Evolutionary conservation across 2,797 vertebrate genomes (phyloP).

Genomic region (Iguana delicatissima): DNA sequence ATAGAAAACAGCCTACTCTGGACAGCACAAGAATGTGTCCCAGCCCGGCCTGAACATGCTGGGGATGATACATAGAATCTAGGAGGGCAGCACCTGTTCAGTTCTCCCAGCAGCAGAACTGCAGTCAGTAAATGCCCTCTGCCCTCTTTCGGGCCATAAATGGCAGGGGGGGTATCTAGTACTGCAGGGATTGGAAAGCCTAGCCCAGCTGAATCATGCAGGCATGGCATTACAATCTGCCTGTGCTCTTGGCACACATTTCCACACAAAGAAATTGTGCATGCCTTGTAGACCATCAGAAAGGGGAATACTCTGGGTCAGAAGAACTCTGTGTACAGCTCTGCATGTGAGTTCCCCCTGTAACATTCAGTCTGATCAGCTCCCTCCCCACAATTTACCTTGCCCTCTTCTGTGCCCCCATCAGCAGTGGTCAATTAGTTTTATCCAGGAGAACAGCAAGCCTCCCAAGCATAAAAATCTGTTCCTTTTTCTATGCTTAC

Average conservation of each 20-base stretch:
- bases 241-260: background rate
- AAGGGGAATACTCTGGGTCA: background rate
- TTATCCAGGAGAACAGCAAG: too few relatives aligned
- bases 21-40: background rate
- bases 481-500: too few relatives aligned
- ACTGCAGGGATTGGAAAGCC: too few relatives aligned
- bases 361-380: background rate
- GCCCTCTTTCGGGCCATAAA: too few relatives aligned
- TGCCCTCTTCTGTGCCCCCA: background rate
- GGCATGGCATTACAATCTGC: too few relatives aligned
- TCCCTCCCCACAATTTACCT: background rate
- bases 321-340: background rate
- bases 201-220: too few relatives aligned
- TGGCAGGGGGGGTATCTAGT: too few relatives aligned
- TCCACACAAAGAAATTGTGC: background rate
- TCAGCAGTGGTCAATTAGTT: background rate
- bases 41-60: background rate
- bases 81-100: too few relatives aligned
- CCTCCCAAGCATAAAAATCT: too few relatives aligned
- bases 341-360: background rate
- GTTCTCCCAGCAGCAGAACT: too few relatives aligned
- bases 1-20: background rate
- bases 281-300: background rate
- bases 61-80: background rate
- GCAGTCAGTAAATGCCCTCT: too few relatives aligned